Conservation (phyloP, 2,888 invertebrate species). For the Plebejus melissa region DNA sequence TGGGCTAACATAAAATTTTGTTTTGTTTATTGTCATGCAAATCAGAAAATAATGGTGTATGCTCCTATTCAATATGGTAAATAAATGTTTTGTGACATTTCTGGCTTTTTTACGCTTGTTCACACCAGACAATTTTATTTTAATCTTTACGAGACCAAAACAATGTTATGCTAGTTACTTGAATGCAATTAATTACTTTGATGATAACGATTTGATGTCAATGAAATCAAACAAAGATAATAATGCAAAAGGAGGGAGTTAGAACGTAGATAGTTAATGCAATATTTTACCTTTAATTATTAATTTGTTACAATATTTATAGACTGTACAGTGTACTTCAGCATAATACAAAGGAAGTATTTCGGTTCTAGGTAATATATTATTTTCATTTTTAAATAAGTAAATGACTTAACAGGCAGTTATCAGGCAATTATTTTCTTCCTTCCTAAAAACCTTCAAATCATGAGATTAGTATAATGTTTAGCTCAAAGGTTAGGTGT, state of each 20-base stretch:
- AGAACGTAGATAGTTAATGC: not conserved
- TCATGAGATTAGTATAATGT: not conserved
- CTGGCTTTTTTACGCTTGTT: not conserved
- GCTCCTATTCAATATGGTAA: not conserved
- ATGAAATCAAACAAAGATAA: constrained; percentile 10
- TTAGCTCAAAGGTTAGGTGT: not conserved
- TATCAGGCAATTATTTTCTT: not conserved
- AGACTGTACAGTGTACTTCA: too few relatives aligned
- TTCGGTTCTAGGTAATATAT: too few relatives aligned
- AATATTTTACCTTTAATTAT: not conserved
- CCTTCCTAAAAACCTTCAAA: not conserved
- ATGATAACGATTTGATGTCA: not conserved
- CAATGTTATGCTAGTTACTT: not conserved
- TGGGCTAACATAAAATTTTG: not conserved
- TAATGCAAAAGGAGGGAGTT: not conserved
- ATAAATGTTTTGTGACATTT: not conserved
- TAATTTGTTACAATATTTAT: not conserved
- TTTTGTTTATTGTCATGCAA: not conserved
- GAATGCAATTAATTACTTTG: not conserved
- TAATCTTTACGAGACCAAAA: not conserved
- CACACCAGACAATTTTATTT: not conserved
- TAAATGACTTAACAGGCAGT: not conserved
- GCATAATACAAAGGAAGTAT: too few relatives aligned
- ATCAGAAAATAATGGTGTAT: not conserved
- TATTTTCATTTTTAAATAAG: too few relatives aligned